Conservation (phyloP, 1,140 invertebrate genomes). For the Bradysia coprophila region DNA sequence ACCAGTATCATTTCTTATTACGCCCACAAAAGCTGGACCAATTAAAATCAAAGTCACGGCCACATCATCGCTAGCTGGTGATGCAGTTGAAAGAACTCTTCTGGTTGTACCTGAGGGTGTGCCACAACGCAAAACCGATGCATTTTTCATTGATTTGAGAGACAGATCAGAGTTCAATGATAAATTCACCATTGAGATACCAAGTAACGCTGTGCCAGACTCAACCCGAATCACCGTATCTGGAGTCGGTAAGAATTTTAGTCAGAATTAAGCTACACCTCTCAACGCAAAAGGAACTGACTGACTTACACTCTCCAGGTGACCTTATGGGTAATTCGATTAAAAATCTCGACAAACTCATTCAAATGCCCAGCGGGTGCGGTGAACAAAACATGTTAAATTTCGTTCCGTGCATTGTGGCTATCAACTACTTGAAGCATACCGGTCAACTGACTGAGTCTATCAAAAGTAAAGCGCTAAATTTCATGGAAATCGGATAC, state of each 20-base stretch:
- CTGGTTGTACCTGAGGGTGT: constrained; percentile 66
- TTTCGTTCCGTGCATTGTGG: constrained; percentile 78
- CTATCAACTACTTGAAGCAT: constrained; percentile 48
- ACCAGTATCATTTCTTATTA: constrained; percentile 63
- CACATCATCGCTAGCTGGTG: constrained; percentile 41
- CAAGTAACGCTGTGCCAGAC: constrained; percentile 48
- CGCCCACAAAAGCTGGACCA: constrained; percentile 49
- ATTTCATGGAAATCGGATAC: constrained; percentile 70
- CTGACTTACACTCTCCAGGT: constrained; percentile 57
- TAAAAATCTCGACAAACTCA: constrained; percentile 51
- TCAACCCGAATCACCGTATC: constrained; percentile 57
- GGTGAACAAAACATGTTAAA: constrained; percentile 92
- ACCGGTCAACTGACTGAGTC: constrained; percentile 13
- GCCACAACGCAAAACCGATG: constrained; percentile 53
- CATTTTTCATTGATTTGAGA: constrained; percentile 55
- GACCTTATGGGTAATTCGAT: constrained; percentile 60
- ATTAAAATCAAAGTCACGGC: constrained; percentile 52
- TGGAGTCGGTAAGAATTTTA: constrained; percentile 38
- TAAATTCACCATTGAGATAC: constrained; percentile 48
- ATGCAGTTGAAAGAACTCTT: constrained; percentile 48
- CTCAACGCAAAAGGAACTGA: constrained; percentile 43
- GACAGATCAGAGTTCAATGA: constrained; percentile 29
- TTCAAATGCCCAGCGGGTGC: constrained; percentile 74
- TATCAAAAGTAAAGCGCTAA: constrained; percentile 46
- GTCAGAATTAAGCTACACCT: too few species aligned